Base-by-base conservation (phyloP, 2,888 invertebrate species). In the Mongoloraphidia duomilia region DNA sequence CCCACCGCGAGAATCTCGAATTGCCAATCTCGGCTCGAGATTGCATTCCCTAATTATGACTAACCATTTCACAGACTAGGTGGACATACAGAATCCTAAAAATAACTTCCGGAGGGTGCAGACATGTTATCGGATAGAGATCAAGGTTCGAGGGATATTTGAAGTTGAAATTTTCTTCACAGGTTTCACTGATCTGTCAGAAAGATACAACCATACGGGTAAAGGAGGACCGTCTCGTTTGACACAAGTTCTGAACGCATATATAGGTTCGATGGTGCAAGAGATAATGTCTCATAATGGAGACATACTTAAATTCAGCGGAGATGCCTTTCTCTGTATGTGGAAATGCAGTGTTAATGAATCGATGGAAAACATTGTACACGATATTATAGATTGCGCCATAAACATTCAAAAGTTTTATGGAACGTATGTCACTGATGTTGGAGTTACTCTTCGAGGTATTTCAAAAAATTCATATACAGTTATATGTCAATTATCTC, bases 201-300 rank as follows among this genome's bases (percentile, higher is more conserved):
- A 84, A 60, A 77, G 73, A 49, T 84, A 81, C 59, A 80, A 78
- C 14, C 73, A 73, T 57, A 67, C 73, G 2, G 79, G 79, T 0
- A 74, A 74, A 54, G 79, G 80, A 2, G 84, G 84, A 0, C 80
- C 82, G 0, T 83, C 84, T 4, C 73, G 79, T 49, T 65, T 85
- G 41, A 82, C 82, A 0, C 76, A 79, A 59, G 80, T 80, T 0
- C 63, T 85, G 8, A 83, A 84, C 65, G 72, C 72, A 3, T 85
- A 82, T 62, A 78, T 85, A 54, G 82, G 81, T 1, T 75, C 80
- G 0, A 78, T 85, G 73, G 79, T 82, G 1, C 80, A 82, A 58
- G 80, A 80, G 60, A 78, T 82, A 51, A 62, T 82, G 34, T 73
- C 74, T 0, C 76, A 77, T 54, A 72, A 75, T 46, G 82, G 82